Evolutionary conservation across 2,888 invertebrate genomes (phyloP).

Genomic region (Polyommatus iphigenia): DNA sequence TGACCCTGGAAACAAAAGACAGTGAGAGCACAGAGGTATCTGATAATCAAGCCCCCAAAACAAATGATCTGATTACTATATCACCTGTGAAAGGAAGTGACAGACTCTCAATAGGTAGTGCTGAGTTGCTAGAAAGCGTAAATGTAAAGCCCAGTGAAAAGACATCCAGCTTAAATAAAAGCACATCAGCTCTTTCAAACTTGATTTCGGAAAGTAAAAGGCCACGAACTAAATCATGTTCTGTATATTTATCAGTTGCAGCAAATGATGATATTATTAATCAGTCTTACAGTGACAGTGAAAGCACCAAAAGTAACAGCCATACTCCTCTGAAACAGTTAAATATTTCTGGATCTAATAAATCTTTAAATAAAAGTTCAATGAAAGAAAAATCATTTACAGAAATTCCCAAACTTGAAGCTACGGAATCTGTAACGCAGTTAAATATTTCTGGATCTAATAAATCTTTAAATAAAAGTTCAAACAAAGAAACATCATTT

Average conservation of each 20-base stretch:
- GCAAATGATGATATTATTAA: slow-evolving; percentile 43
- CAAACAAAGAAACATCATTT: slow-evolving; percentile 32
- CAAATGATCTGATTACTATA: background rate
- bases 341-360: slow-evolving; percentile 40
- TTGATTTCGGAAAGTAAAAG: slow-evolving; percentile 49
- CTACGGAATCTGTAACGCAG: background rate
- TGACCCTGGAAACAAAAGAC: background rate
- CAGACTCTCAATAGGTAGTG: slow-evolving; percentile 46
- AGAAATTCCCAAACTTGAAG: slow-evolving; percentile 29
- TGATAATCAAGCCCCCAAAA: background rate
- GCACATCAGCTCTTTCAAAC: slow-evolving; percentile 49
- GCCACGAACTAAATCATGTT: slow-evolving; percentile 63
- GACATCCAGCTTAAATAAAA: slow-evolving; percentile 52
- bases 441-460: slow-evolving; percentile 40
- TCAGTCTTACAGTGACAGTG: slow-evolving; percentile 57
- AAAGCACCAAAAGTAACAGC: slow-evolving; percentile 41
- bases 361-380: slow-evolving; percentile 33
- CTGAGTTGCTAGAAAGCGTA: slow-evolving; percentile 51
- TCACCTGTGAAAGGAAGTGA: background rate
- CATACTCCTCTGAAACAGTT: slow-evolving; percentile 34
- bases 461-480: slow-evolving; percentile 34
- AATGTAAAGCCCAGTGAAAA: slow-evolving; percentile 45
- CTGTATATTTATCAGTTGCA: slow-evolving; percentile 44
- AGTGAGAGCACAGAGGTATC: background rate
- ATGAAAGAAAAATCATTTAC: slow-evolving; percentile 33